Evolutionary conservation across 2,888 invertebrate species (phyloP).

Genomic region (Pyralis farinalis): DNA sequence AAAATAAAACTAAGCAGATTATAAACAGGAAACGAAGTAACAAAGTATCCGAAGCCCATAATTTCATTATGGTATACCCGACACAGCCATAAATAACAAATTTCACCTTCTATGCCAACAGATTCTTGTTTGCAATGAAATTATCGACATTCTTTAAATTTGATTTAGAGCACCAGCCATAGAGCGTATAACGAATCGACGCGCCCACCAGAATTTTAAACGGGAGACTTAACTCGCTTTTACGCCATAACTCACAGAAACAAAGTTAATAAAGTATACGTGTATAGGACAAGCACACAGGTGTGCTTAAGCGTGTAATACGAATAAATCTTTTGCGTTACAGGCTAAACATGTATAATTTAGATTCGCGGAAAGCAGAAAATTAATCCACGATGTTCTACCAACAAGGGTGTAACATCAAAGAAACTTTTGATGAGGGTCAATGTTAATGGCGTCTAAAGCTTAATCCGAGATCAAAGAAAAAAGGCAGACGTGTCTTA

Average conservation of each 20-base stretch:
- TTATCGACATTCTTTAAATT: conserved; percentile 27
- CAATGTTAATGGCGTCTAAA: conserved; percentile 41
- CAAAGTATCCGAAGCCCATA: not conserved
- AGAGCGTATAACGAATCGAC: conserved; percentile 7
- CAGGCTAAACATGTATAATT: conserved; percentile 37
- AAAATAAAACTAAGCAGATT: too few species aligned
- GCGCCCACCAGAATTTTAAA: conserved; percentile 10
- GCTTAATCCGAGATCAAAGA: conserved; percentile 29
- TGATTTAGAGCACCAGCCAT: conserved; percentile 12
- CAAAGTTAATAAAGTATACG: conserved; percentile 17
- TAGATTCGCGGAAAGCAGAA: conserved; percentile 38
- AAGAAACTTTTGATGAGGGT: conserved; percentile 59
- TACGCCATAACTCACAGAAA: conserved; percentile 7
- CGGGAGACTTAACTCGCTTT: conserved; percentile 3
- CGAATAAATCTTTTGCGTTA: conserved; percentile 30
- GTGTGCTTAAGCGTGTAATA: conserved; percentile 35
- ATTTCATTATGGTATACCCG: not conserved
- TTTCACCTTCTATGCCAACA: not conserved
- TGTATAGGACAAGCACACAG: conserved; percentile 35
- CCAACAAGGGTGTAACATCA: conserved; percentile 37
- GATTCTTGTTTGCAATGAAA: conserved; percentile 27
- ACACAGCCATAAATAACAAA: not conserved
- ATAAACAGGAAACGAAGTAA: not conserved
- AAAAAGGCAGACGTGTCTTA: conserved; percentile 14
- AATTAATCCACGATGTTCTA: conserved; percentile 35